These are phyloP conservation scores for Lophochroa leadbeateri DNA, from an alignment of 2,113 vertebrate species.

Conservation along the genomic window DNA sequence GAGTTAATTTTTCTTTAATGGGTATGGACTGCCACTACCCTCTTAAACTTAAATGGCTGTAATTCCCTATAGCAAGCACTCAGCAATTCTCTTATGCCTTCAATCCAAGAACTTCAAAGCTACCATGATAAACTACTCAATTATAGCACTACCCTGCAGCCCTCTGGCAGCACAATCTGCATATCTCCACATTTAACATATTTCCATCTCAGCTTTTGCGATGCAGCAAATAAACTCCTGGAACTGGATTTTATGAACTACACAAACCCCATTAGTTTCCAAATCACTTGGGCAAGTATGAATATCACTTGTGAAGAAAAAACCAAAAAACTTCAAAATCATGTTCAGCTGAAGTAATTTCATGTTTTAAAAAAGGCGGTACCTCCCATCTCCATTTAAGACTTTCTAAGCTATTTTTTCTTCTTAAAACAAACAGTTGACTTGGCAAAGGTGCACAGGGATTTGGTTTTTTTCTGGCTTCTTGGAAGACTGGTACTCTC, in stretches of 20 bases:
- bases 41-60: slow-evolving; percentile 40
- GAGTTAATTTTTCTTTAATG: slow-evolving; percentile 8
- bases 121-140: slow-evolving; percentile 18
- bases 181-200: slow-evolving; percentile 46
- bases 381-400: neutral
- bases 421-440: neutral
- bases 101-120: slow-evolving; percentile 57
- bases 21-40: neutral
- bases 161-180: slow-evolving; percentile 64
- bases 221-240: slow-evolving; percentile 41
- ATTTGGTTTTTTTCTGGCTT: neutral
- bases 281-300: neutral
- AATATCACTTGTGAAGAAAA: neutral
- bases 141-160: slow-evolving; percentile 15
- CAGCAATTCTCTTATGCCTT: slow-evolving; percentile 19
- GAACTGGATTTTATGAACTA: slow-evolving; percentile 22
- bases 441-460: neutral
- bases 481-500: neutral
- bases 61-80: neutral
- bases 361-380: neutral
- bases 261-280: neutral
- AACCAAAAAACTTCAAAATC: neutral
- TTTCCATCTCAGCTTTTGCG: slow-evolving; percentile 39
- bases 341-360: neutral
- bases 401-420: neutral